phyloP scores from a whole-genome alignment of 2,113 vertebrate species.

The Marmota monax region DNA sequence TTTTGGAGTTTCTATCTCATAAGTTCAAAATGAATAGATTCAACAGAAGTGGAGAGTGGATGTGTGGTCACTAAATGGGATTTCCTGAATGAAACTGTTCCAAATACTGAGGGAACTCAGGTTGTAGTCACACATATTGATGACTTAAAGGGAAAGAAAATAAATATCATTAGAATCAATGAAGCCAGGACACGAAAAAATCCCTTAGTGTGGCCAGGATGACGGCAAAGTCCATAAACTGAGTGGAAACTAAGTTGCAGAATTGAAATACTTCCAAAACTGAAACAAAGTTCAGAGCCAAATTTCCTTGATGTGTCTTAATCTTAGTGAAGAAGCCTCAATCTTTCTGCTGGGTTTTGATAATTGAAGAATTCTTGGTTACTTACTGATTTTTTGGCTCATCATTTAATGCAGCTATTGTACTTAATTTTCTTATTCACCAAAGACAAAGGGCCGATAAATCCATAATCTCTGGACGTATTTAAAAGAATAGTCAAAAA shows the following conservation, averaged over 20 bases:
- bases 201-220: background rate
- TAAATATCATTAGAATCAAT: background rate
- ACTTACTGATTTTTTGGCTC: background rate
- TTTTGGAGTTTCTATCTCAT: background rate
- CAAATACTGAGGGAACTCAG: background rate
- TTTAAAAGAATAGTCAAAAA: background rate
- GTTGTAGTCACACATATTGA: background rate
- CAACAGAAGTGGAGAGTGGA: background rate
- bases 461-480: background rate
- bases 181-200: background rate
- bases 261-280: background rate
- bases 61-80: background rate
- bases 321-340: background rate
- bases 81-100: background rate
- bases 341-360: background rate
- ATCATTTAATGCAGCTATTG: conserved; percentile 15
- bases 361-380: background rate
- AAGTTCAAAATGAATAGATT: background rate
- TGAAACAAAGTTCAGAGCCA: background rate
- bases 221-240: background rate
- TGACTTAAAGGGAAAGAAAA: background rate
- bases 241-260: background rate
- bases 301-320: background rate
- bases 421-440: background rate
- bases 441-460: background rate